Percentiles rank a stretch among this genome's conserved stretches.
phyloP scores from a whole-genome alignment of 2,797 vertebrate species.

The Anguilla marmorata region DNA sequence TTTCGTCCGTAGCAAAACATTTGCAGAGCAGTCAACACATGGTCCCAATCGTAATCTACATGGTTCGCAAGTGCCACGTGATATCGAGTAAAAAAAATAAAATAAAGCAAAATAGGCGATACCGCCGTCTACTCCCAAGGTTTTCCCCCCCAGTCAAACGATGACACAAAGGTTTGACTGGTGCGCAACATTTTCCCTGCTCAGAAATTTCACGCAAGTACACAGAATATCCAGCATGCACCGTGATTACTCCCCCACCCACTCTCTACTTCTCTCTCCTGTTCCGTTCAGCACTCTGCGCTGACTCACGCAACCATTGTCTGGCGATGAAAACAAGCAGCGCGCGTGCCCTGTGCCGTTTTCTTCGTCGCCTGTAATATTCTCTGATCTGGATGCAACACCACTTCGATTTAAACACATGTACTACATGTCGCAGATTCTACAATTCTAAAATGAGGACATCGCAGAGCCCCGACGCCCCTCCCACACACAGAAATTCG shows the following conservation, averaged over 20 bases:
- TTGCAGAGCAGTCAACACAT: neutral
- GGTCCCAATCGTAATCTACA: neutral
- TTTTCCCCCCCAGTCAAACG: neutral
- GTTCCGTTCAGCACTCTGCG: neutral
- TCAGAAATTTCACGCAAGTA: neutral
- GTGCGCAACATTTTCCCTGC: neutral
- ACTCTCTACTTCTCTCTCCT: neutral
- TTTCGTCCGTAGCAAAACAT: neutral
- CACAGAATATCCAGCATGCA: neutral
- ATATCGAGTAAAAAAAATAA: neutral
- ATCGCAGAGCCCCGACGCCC: neutral
- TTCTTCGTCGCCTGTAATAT: neutral
- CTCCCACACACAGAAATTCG: neutral
- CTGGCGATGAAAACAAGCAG: neutral
- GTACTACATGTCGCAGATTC: neutral
- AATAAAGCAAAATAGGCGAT: neutral
- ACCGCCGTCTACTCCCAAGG: neutral
- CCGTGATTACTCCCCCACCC: neutral
- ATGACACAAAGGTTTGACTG: neutral
- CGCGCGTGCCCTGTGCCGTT: neutral
- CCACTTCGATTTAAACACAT: neutral
- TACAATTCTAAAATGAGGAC: neutral
- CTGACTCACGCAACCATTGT: constrained; percentile 7
- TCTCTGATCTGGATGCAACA: neutral
- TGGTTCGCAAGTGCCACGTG: neutral